Percentiles rank a stretch among this genome's conserved stretches.
Evolutionary conservation across 2,797 vertebrate genomes (phyloP).

Genomic region (Anolis apletophallus): DNA sequence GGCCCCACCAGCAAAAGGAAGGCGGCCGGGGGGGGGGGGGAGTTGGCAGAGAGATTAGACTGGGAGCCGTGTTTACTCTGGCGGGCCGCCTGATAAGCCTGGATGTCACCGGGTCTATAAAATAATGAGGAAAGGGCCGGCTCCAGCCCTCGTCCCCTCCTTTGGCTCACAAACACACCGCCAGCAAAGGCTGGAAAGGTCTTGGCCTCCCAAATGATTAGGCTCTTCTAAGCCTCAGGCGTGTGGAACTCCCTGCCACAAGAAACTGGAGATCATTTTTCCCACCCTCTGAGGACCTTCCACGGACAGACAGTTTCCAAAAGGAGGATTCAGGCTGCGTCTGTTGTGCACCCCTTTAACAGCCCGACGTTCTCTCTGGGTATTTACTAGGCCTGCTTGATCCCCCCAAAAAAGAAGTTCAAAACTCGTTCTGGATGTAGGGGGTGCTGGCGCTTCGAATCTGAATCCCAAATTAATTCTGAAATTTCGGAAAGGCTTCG

Average conservation of each 20-base stretch:
- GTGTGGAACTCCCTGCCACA: background rate
- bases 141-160: too few relatives aligned
- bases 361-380: too few relatives aligned
- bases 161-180: background rate
- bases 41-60: constrained; percentile 13
- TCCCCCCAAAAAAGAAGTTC: too few relatives aligned
- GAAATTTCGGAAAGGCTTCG: too few relatives aligned
- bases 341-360: too few relatives aligned
- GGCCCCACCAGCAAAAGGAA: background rate
- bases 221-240: background rate
- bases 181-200: background rate
- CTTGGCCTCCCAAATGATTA: background rate
- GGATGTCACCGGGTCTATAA: background rate
- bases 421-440: too few relatives aligned
- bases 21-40: background rate
- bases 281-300: too few relatives aligned
- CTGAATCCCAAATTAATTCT: too few relatives aligned
- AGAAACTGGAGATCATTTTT: background rate
- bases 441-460: too few relatives aligned
- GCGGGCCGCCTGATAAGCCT: constrained; percentile 8
- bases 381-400: too few relatives aligned
- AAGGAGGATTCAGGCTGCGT: too few relatives aligned
- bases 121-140: background rate
- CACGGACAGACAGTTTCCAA: too few relatives aligned
- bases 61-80: constrained; percentile 11